Evolutionary conservation across 2,888 invertebrate species (phyloP).

Genomic region (Chirona hameri): DNA sequence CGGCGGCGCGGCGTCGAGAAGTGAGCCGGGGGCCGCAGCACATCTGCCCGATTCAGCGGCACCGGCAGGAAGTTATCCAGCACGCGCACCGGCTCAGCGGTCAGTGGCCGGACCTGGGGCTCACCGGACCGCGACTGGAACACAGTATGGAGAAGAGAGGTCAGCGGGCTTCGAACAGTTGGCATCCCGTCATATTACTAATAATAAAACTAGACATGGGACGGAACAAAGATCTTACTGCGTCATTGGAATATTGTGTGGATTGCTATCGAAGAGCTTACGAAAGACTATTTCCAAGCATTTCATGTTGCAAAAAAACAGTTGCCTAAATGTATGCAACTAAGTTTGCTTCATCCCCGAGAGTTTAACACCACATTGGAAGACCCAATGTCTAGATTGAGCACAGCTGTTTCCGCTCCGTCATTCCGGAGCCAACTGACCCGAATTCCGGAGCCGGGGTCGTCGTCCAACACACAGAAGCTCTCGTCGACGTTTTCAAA

Average conservation of each 20-base stretch:
- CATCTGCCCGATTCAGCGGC: constrained; percentile 73
- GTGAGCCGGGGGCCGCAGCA: constrained; percentile 76
- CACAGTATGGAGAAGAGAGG: background rate
- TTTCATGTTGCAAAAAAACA: too few relatives aligned
- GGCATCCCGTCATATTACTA: too few relatives aligned
- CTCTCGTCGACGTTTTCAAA: constrained; percentile 54
- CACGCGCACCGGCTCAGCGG: constrained; percentile 66
- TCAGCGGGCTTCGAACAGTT: too few relatives aligned
- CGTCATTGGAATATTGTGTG: too few relatives aligned
- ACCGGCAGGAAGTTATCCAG: constrained; percentile 81
- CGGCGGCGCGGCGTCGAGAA: constrained; percentile 75
- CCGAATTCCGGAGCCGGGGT: constrained; percentile 59
- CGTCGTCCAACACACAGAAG: constrained; percentile 78
- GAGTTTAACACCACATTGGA: too few relatives aligned
- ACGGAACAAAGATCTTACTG: too few relatives aligned
- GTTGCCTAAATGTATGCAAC: too few relatives aligned
- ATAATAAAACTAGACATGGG: too few relatives aligned
- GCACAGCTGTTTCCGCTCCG: constrained; percentile 5
- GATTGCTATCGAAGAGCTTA: too few relatives aligned
- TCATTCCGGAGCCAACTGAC: background rate
- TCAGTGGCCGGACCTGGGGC: constrained; percentile 69
- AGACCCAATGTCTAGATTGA: too few relatives aligned
- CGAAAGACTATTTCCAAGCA: too few relatives aligned
- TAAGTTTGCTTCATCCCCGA: too few relatives aligned
- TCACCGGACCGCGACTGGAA: constrained; percentile 55